Percentiles rank a stretch among this genome's conserved stretches.
Conservation (phyloP, 2,888 invertebrate species). For the Osmoderma eremita region DNA sequence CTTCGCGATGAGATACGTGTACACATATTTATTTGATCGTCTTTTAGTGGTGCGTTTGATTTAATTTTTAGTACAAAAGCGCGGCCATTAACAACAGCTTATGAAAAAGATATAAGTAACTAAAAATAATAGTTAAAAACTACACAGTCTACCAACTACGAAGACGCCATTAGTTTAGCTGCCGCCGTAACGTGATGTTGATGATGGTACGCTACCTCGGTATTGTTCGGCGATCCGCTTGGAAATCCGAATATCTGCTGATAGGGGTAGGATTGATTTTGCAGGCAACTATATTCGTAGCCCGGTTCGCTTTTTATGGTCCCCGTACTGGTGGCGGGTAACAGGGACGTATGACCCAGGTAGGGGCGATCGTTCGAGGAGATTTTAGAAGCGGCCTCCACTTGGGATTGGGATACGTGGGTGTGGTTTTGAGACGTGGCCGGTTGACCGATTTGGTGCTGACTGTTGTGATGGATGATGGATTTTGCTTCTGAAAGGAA, state of each 20-base stretch:
- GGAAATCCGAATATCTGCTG: conserved; percentile 70
- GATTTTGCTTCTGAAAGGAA: conserved; percentile 59
- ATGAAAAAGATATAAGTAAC: neutral
- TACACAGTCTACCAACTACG: conserved; percentile 65
- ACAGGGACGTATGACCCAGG: conserved; percentile 69
- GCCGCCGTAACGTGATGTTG: conserved; percentile 87
- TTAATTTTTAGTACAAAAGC: conserved; percentile 15
- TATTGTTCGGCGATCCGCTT: conserved; percentile 57
- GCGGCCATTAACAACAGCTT: conserved; percentile 1
- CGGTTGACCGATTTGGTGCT: conserved; percentile 45
- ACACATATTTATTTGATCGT: no score
- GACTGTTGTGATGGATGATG: conserved; percentile 50
- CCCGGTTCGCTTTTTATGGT: conserved; percentile 64
- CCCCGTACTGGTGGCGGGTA: conserved; percentile 63
- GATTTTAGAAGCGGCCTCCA: conserved; percentile 42
- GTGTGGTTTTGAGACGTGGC: conserved; percentile 40
- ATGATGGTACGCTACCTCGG: conserved; percentile 81
- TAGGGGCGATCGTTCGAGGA: conserved; percentile 62
- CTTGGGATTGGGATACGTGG: conserved; percentile 43
- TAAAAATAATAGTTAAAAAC: neutral
- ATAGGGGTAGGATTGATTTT: conserved; percentile 63
- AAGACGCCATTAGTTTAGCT: conserved; percentile 85
- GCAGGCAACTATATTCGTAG: conserved; percentile 62
- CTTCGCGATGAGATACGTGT: no score
- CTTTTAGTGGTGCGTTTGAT: no score